Evolutionary conservation across 2,888 invertebrate species (phyloP), one percentile per base, ranked within the genome.

Genomic region (Miltochrista miniata): DNA sequence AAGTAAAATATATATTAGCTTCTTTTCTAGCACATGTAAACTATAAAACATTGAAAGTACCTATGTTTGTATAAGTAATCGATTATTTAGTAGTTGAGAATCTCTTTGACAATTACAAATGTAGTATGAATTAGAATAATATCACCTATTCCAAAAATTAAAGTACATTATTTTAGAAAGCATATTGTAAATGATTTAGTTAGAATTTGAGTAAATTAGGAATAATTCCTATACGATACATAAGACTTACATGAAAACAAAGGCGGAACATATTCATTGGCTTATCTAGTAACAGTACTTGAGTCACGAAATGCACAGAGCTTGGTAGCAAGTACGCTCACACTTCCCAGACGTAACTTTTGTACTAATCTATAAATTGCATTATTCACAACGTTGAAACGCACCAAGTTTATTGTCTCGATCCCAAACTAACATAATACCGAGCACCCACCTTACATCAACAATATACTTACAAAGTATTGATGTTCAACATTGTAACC

Each of bases 241-340:
- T 64, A 57, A 54, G 41, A 59, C 61, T 58, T 59, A 45, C 39
- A 41, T 47, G 42, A 55, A 59, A 52, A 59, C 42, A 59, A 61
- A 31, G 68, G 70, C 64, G 68, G 67, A 70, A 80, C 78, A 76
- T 81, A 72, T 74, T 79, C 83, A 87, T 85, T 77, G 76, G 85
- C 87, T 88, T 88, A 73, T 80, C 81, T 79, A 81, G 76, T 76
- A 77, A 79, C 81, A 77, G 81, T 83, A 81, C 81, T 81, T 83
- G 65, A 68, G 70, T 81, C 87, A 87, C 85, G 67, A 80, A 70
- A 76, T 80, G 89, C 90, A 90, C 90, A 83, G 81, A 84, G 90
- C 89, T 90, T 90, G 80, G 85, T 87, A 87, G 88, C 78, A 77
- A 78, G 84, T 88, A 88, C 85, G 90, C 90, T 88, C 90, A 87